Conservation (phyloP, 2,888 invertebrate species). For the Yponomeuta evonymella region DNA sequence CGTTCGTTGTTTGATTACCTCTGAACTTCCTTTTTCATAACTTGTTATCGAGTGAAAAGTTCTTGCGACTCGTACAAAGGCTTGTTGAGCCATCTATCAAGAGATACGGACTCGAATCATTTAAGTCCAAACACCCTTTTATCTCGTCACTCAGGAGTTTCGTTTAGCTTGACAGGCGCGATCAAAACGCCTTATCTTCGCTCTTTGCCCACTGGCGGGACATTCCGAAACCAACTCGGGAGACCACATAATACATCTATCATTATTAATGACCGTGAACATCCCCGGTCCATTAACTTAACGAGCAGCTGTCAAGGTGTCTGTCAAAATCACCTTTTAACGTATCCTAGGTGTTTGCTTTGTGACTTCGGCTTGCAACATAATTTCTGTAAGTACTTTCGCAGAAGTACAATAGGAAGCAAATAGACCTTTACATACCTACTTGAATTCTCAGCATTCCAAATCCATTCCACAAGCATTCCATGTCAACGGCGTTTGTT, state of each 20-base stretch:
- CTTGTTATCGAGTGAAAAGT: neutral
- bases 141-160: conserved; percentile 9
- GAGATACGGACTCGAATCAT: neutral
- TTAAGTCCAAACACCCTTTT: conserved; percentile 1
- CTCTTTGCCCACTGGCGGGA: conserved; percentile 1
- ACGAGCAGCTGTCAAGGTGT: conserved; percentile 46
- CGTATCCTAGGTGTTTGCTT: conserved; percentile 9
- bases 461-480: no score
- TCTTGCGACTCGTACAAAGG: neutral
- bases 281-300: conserved; percentile 41
- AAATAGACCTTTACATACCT: no score
- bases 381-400: no score
- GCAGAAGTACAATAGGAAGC: no score
- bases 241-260: conserved; percentile 26
- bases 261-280: conserved; percentile 42
- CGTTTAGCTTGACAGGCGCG: conserved; percentile 8
- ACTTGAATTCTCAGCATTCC: no score
- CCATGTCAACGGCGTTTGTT: no score
- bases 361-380: neutral
- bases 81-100: conserved; percentile 1
- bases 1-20: neutral
- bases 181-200: conserved; percentile 9
- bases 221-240: conserved; percentile 7
- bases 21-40: neutral
- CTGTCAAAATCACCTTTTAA: conserved; percentile 27